Conservation (phyloP, 2,797 vertebrate genomes). For the Rhodeus uyekii region DNA sequence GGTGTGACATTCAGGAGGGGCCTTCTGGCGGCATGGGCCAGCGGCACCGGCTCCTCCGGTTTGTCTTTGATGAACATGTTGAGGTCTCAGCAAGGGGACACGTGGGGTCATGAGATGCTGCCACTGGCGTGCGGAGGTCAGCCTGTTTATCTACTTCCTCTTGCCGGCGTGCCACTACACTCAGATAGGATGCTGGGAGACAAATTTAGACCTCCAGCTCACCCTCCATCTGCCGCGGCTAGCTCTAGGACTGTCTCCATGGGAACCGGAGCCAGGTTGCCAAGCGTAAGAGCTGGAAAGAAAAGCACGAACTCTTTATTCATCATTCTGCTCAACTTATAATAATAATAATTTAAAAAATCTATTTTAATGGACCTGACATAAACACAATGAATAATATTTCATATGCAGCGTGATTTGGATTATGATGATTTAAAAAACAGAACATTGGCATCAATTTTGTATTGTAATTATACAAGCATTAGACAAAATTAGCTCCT, state of each 20-base stretch:
- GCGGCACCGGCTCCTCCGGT: constrained; percentile 10
- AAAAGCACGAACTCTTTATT: constrained; percentile 57
- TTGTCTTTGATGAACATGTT: constrained; percentile 53
- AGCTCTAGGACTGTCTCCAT: constrained; percentile 83
- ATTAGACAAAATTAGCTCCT: constrained; percentile 18
- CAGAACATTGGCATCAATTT: background rate
- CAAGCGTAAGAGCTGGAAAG: constrained; percentile 66
- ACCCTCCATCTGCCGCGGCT: constrained; percentile 83
- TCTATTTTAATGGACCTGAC: constrained; percentile 10
- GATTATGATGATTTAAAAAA: constrained; percentile 18
- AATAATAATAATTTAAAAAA: constrained; percentile 1
- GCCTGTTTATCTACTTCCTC: constrained; percentile 73
- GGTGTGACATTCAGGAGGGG: constrained; percentile 51
- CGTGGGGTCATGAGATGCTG: constrained; percentile 69
- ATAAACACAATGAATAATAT: background rate
- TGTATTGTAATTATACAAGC: constrained; percentile 20
- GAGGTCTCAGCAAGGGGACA: constrained; percentile 45
- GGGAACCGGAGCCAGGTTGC: constrained; percentile 79
- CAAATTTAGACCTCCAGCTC: constrained; percentile 85
- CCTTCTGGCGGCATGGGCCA: constrained; percentile 33
- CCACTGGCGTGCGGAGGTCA: constrained; percentile 63
- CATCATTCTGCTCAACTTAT: constrained; percentile 21
- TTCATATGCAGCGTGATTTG: background rate
- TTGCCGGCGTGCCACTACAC: constrained; percentile 75
- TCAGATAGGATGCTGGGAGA: constrained; percentile 83